Evolutionary conservation across 37 sponge, comb jelly and placozoan species (phyloP), one percentile per base, ranked within the genome.

Genomic region (Beroe forskalii): DNA sequence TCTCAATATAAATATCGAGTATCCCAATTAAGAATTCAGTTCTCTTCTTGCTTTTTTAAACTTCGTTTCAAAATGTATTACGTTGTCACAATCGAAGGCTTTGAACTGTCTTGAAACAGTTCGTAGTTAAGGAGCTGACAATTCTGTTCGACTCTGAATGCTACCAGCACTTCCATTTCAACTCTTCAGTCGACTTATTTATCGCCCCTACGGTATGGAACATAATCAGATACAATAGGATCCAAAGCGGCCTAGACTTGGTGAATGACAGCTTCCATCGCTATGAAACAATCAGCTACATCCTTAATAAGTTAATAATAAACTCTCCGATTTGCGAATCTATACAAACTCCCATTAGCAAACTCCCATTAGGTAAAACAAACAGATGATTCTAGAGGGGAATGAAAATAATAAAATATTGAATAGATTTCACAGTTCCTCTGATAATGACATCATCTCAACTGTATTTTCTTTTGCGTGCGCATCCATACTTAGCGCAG

Each of bases 211-310:
- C 28, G 66, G 66, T 28, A 4, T 63, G 66, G 66, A 63, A 63
- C 66, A 63, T 30, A 24, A 63, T 63, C 66, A 63, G 66, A 63
- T 63, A 30, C 28, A 24, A 63, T 63, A 24, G 25, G 66, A 63
- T 28, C 66, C 20, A 63, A 20, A 28, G 23, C 25, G 66, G 66
- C n/a, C n/a, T 63, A 20, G 25, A 28, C 25, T 30, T 63, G 2
- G 28, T 28, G 25, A 30, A 63, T 20, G 66, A 63, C 25, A 6
- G 25, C 3, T 63, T 63, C 25, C 66, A 28, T 28, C 66, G 28
- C 14, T 63, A 63, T 20, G 66, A 63, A 63, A 63, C 25, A 20
- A 63, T 63, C 6, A 19, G 66, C 66, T 63, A 63, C 25, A 63
- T 63, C 25, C 66, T 63, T n/a, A n/a, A n/a, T n/a, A n/a, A n/a